Evolutionary conservation across 2,113 vertebrate genomes (phyloP).

Genomic region (Brachirus orientalis): DNA sequence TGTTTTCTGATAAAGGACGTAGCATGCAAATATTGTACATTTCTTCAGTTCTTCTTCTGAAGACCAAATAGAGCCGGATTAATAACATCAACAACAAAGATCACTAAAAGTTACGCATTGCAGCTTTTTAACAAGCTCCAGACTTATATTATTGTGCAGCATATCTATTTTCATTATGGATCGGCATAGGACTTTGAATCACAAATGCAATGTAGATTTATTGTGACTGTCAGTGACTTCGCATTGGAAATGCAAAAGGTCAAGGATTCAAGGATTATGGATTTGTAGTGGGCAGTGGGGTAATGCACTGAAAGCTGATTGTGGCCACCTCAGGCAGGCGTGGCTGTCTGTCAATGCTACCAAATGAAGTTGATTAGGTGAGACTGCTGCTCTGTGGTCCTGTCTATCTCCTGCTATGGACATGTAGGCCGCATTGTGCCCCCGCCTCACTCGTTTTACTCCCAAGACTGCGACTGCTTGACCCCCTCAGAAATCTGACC

Average conservation of each 20-base stretch:
- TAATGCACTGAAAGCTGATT: slow-evolving; percentile 72
- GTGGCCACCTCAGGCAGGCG: slow-evolving; percentile 27
- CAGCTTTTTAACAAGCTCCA: too few relatives aligned
- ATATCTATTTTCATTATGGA: slow-evolving; percentile 10
- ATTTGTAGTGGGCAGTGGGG: slow-evolving; percentile 40
- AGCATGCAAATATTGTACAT: too few relatives aligned
- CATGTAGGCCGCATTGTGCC: slow-evolving; percentile 39
- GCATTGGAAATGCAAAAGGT: slow-evolving; percentile 56
- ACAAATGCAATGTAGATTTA: slow-evolving; percentile 8
- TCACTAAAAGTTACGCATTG: too few relatives aligned
- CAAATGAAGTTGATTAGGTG: slow-evolving; percentile 62
- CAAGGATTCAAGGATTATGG: slow-evolving; percentile 62
- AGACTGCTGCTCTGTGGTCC: slow-evolving; percentile 40
- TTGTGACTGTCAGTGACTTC: slow-evolving; percentile 20
- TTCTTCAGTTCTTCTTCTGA: too few relatives aligned
- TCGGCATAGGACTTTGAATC: neutral
- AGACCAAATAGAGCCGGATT: too few relatives aligned
- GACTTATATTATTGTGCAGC: neutral
- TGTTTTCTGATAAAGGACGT: too few relatives aligned
- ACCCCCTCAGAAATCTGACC: slow-evolving; percentile 70
- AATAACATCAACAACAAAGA: too few relatives aligned
- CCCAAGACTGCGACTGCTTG: slow-evolving; percentile 29
- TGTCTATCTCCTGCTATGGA: slow-evolving; percentile 28
- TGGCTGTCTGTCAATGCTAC: slow-evolving; percentile 43
- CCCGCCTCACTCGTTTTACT: slow-evolving; percentile 1